Evolutionary conservation across 1,140 invertebrate genomes (phyloP).

Genomic region (Camponotus floridanus): DNA sequence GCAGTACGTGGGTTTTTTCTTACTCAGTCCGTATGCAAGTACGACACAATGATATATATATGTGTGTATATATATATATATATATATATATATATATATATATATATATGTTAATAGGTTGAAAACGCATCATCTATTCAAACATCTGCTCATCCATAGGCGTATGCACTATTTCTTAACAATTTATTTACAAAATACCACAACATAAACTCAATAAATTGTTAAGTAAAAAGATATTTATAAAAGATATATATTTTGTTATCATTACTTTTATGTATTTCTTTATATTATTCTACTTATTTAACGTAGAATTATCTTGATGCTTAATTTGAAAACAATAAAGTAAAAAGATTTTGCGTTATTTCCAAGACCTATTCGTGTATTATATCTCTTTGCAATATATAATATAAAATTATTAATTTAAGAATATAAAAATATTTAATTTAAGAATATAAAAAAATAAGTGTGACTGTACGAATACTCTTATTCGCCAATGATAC

Average conservation of each 20-base stretch:
- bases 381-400: no score
- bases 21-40: neutral
- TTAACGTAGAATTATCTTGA: neutral
- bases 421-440: constrained; percentile 29
- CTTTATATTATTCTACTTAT: neutral
- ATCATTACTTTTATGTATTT: neutral
- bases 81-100: neutral
- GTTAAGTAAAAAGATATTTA: neutral
- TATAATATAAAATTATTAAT: neutral
- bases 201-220: neutral
- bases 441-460: constrained; percentile 20
- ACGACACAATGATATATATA: neutral
- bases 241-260: neutral
- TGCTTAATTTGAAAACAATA: neutral
- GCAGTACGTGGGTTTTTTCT: neutral
- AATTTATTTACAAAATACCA: neutral
- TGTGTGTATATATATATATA: neutral
- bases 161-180: neutral
- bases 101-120: neutral
- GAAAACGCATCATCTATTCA: neutral
- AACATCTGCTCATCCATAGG: neutral
- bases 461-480: neutral
- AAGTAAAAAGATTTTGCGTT: neutral
- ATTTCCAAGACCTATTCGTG: no score
- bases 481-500: neutral